phyloP scores from a whole-genome alignment of 2,113 vertebrate species.

The Propithecus coquereli region DNA sequence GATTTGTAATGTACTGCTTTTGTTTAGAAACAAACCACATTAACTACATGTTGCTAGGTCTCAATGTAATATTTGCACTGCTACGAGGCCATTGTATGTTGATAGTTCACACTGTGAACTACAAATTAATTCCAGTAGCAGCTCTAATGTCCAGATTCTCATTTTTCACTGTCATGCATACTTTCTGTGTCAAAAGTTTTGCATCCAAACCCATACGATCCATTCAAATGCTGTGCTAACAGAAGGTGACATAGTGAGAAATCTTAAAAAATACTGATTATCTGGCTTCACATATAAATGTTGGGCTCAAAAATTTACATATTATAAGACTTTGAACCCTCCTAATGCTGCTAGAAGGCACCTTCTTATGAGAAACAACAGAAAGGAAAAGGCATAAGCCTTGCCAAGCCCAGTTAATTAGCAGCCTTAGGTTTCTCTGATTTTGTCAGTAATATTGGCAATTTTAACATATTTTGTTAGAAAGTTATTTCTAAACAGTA shows the following conservation, averaged over 20 bases:
- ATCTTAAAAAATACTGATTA: conserved; percentile 26
- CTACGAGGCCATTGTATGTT: neutral
- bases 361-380: neutral
- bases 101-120: conserved; percentile 52
- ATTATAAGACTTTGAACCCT: neutral
- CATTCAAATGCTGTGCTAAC: conserved; percentile 20
- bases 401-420: neutral
- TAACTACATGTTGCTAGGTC: conserved; percentile 40
- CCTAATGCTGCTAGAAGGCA: neutral
- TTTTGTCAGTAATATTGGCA: neutral
- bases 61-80: conserved; percentile 4
- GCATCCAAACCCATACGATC: conserved; percentile 44
- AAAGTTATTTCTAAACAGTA: neutral
- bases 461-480: neutral
- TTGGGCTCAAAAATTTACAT: neutral
- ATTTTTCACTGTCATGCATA: conserved; percentile 72
- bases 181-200: conserved; percentile 68
- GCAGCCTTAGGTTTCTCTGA: neutral
- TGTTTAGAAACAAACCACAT: conserved; percentile 41
- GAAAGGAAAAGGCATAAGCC: neutral
- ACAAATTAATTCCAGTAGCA: conserved; percentile 73
- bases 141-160: conserved; percentile 38
- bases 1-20: conserved; percentile 56
- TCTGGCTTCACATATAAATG: conserved; percentile 24
- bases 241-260: conserved; percentile 64